A percentile compares a stretch with the other conserved stretches of the same genome.
Evolutionary conservation across 2,113 vertebrate genomes (phyloP).

Genomic region (Columba janthina): DNA sequence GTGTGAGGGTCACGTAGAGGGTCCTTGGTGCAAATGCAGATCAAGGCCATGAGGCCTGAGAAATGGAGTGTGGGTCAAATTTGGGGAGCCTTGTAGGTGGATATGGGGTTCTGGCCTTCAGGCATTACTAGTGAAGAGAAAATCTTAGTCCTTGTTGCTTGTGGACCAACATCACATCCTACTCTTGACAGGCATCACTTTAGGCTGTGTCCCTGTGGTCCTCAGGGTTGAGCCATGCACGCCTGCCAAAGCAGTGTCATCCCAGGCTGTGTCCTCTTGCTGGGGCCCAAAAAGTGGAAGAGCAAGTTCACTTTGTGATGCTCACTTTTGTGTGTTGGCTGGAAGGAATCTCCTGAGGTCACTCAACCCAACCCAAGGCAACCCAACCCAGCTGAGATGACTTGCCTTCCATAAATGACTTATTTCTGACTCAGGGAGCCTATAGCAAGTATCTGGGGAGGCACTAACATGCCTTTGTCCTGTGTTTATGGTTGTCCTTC

Average conservation of each 20-base stretch:
- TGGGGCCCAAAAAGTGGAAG: background rate
- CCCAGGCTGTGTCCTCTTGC: background rate
- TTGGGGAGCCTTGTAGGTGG: background rate
- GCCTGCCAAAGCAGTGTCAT: background rate
- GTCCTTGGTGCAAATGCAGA: accelerated
- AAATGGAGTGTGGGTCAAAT: background rate
- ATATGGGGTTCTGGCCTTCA: background rate
- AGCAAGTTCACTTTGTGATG: background rate
- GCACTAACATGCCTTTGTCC: background rate
- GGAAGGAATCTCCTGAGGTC: background rate
- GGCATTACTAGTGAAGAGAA: background rate
- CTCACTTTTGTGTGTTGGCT: background rate
- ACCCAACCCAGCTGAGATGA: background rate
- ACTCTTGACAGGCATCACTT: background rate
- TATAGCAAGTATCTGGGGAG: background rate
- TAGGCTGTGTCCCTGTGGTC: background rate
- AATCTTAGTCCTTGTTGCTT: background rate
- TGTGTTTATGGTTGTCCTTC: background rate
- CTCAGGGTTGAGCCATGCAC: background rate
- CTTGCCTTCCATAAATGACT: background rate
- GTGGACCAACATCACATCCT: background rate
- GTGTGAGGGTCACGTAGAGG: accelerated
- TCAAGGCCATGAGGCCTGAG: background rate
- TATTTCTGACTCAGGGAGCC: background rate
- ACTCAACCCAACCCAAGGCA: background rate